phyloP scores from a whole-genome alignment of 2,888 invertebrate genomes.

The Micoletzkya japonica region DNA sequence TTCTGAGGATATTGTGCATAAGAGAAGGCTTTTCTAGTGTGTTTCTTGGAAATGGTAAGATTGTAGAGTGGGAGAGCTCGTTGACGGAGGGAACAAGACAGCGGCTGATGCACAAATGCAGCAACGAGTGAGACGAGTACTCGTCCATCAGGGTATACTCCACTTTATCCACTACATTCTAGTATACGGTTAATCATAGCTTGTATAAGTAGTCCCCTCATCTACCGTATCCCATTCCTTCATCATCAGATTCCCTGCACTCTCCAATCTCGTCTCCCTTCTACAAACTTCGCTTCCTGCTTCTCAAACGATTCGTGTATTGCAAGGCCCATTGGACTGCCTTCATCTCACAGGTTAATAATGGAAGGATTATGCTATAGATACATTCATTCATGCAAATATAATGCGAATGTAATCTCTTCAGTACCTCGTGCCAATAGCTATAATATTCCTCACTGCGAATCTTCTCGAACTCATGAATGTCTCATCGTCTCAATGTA shows the following conservation, averaged over 20 bases:
- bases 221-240: constrained; percentile 10
- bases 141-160: constrained; percentile 14
- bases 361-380: not conserved
- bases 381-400: not conserved
- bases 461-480: constrained; percentile 18
- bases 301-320: constrained; percentile 31
- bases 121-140: constrained; percentile 8
- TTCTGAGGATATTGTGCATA: not conserved
- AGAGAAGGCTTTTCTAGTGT: not conserved
- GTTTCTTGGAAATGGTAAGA: not conserved
- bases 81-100: constrained; percentile 25
- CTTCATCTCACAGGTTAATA: constrained; percentile 27
- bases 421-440: constrained; percentile 25
- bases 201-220: too few relatives aligned
- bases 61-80: constrained; percentile 45
- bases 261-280: too few relatives aligned
- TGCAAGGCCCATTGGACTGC: constrained; percentile 16
- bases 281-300: too few relatives aligned
- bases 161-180: too few relatives aligned
- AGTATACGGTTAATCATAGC: too few relatives aligned
- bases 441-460: constrained; percentile 27
- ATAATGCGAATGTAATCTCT: not conserved
- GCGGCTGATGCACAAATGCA: not conserved
- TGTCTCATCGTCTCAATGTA: constrained; percentile 7
- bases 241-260: too few relatives aligned